Evolutionary conservation across 1,140 invertebrate genomes (phyloP), one percentile per base, ranked within the genome.

Genomic region (Hylaeus volcanicus): DNA sequence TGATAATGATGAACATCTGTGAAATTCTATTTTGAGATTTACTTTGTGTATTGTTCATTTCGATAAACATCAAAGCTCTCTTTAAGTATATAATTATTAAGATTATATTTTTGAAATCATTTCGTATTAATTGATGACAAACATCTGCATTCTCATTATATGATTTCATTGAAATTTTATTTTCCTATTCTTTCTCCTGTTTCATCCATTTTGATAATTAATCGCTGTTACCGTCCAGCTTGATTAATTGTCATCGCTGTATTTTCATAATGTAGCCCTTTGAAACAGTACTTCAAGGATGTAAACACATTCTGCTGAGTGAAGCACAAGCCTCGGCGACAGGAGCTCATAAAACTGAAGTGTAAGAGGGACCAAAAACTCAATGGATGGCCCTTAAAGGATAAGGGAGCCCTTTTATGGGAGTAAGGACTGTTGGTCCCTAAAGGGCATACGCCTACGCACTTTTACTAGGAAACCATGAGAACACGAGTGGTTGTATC

Each of bases 381-480:
- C 70, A 72, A 74, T 55, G 73, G 65, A 58, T 56, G 41, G 51
- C 69, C 74, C 85, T 87, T 72, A 69, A 69, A 69, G 84, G 79
- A 82, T 71, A 60, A 66, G 69, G 37, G 55, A 82, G 58, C 53
- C 80, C 83, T 82, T 88, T 86, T 76, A 84, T 56, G 81, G 82
- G 64, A 43, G 74, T n/a, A 41, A 61, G 79, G 71, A 83, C 63
- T 68, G 76, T 88, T 88, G 85, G 87, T 89, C 91, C 90, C 91
- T 92, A 91, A 93, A 93, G 92, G 92, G 92, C 91, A 92, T 89
- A 92, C 92, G 90, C 92, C 92, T 93, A 93, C 92, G 92, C 92
- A 93, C 92, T 93, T 93, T 92, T 90, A 93, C 84, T 92, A 93
- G 92, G 92, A 81, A 88, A 92, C 79, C 91, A 93, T 91, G 89